Base-by-base conservation (phyloP, 2,113 vertebrate species). In the Macquaria australasica region DNA sequence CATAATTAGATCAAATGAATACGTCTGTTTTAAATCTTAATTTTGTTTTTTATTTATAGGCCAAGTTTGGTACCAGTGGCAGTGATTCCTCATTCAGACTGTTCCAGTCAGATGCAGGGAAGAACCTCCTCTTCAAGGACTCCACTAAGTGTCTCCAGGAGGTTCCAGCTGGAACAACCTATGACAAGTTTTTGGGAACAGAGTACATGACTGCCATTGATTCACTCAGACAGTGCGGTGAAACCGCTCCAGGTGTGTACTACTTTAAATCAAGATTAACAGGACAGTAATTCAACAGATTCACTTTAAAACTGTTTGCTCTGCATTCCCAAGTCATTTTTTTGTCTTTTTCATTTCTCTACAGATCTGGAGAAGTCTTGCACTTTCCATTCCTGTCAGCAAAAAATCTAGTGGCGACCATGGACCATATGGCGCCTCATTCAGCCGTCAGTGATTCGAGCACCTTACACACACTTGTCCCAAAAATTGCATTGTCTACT, bases 351-450 rank as follows among this genome's bases (percentile, higher is more conserved):
- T 77, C 25, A 63, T 64, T 82, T 87, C 62, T 74, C 63, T 51
- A 90, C 94, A 97, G 97, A 79, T 87, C 94, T 97, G 91, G 95
- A 97, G 87, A 88, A 96, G 79, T 91, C 93, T 86, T 97, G 97
- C 87, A 86, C 60, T 72, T 97, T 96, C 93, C 95, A 95, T 88
- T 67, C 50, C 72, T 96, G 95, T 62, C 88, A 93, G 85, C 48
- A 80, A 50, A 87, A 76, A 28, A 48, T n/a, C 45, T 95, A 91
- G 82, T 37, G 67, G 31, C n/a, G 39, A 18, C 9, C 16, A 12
- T 25, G 12, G 84, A 85, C 45, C 8, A 31, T 4, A 28, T 14
- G 18, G n/a, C 18, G 37, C 50, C 48, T 74, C 68, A 76, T 63
- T 23, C 11, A 3, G 59, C 28, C 58, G 15, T n/a, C 75, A 20